Base-by-base conservation (phyloP, 2,888 invertebrate species). In the Caprella mutica region DNA sequence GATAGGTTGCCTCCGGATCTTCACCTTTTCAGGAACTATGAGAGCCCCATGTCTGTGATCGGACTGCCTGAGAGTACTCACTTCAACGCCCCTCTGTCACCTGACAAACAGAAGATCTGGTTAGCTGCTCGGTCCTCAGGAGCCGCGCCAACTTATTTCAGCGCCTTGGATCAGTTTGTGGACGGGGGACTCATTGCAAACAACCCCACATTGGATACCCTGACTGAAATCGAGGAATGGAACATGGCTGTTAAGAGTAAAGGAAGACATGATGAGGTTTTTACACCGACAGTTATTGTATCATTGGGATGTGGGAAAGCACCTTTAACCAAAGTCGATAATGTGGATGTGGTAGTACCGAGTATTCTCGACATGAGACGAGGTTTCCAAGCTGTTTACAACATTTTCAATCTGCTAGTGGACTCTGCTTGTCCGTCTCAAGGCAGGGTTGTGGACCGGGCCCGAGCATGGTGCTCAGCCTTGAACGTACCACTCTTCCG, bases 141-240 rank as follows among this genome's bases (percentile, higher is more conserved):
- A 1, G 97, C 98, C 0, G 98, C 98, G n/a, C 98, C 98, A 0
- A 91, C 96, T 0, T 98, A 93, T 74, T 98, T 98, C 73, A 77
- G 65, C 60, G 60, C 67, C 40, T 66, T 81, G 69, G 83, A 81
- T 0, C 73, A 80, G 53, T 91, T 84, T 68, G 74, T 97, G 48
- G 97, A 97, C 70, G 97, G 97, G 3, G 96, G 96, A 3, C 74
- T 97, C 2, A 92, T 96, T 69, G 86, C 96, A 1, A 98, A 98
- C 72, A 98, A 98, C 72, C 97, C 98, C 0, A 93, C 96, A 0
- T 71, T 97, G 55, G 97, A 98, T 72, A 85, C 90, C 0, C 75
- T 98, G 67, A 88, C 94, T 0, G 97, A 98, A 74, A 82, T 97
- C 29, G 83, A 90, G 55, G 91, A 94, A 71, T 83, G 90, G 70